Percentiles rank a stretch among this genome's conserved stretches.
Conservation (phyloP, 2,113 vertebrate species). For the Illadopsis cleaveri region DNA sequence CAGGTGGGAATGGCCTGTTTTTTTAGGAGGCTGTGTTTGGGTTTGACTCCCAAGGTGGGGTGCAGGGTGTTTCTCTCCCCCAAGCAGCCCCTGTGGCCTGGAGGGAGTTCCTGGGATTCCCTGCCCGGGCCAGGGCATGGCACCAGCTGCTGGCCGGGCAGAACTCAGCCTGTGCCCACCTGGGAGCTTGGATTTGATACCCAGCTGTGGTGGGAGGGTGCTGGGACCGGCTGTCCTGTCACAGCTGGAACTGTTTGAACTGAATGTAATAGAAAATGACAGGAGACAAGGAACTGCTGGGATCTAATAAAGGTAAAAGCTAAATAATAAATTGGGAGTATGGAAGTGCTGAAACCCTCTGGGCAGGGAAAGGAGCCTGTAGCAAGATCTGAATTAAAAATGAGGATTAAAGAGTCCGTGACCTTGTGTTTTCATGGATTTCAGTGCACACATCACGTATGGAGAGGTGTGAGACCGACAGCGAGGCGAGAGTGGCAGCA, state of each 20-base stretch:
- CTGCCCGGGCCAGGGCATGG: not conserved
- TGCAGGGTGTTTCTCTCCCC: not conserved
- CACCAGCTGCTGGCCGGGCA: rapidly evolving
- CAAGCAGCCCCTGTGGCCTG: rapidly evolving
- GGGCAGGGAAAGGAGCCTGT: not conserved
- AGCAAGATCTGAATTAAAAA: not conserved
- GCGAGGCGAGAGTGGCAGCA: rapidly evolving
- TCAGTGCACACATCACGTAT: rapidly evolving
- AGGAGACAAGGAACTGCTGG: not conserved
- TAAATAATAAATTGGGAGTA: not conserved
- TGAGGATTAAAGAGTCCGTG: rapidly evolving
- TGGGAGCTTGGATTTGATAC: rapidly evolving
- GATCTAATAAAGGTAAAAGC: not conserved
- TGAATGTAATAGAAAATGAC: rapidly evolving
- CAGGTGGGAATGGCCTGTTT: rapidly evolving
- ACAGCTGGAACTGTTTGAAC: not conserved
- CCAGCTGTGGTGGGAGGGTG: not conserved
- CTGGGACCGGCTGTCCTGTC: not conserved
- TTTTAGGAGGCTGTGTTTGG: not conserved
- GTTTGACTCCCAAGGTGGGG: not conserved
- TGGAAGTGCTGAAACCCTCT: not conserved
- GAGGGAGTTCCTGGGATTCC: not conserved
- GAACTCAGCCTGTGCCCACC: not conserved
- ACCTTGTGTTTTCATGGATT: not conserved
- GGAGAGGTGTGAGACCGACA: rapidly evolving